Percentiles rank a stretch among this genome's conserved stretches.
Evolutionary conservation across 2,113 vertebrate species (phyloP).

Genomic region (Hydrochoerus hydrochaeris): DNA sequence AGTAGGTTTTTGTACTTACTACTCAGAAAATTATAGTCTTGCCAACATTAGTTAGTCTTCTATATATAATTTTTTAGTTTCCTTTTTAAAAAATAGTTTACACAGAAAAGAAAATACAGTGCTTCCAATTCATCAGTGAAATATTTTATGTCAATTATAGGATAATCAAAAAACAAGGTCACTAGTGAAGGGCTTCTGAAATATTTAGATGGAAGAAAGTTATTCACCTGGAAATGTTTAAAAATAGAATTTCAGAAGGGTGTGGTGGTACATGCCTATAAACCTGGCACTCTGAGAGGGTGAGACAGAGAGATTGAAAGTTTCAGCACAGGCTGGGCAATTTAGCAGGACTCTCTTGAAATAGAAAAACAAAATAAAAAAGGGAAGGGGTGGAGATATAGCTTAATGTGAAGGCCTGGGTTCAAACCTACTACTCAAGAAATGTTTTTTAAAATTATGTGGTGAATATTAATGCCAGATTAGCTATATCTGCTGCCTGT

Average conservation of each 20-base stretch:
- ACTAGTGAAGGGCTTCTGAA: constrained; percentile 17
- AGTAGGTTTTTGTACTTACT: neutral
- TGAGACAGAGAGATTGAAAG: neutral
- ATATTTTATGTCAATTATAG: constrained; percentile 33
- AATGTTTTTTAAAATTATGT: constrained; percentile 11
- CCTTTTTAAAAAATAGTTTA: neutral
- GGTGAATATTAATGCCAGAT: constrained; percentile 74
- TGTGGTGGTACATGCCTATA: neutral
- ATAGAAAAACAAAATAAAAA: neutral
- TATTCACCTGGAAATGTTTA: constrained; percentile 74
- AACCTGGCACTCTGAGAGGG: neutral
- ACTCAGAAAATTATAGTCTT: constrained; percentile 37
- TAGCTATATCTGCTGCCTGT: constrained; percentile 78
- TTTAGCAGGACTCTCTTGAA: neutral
- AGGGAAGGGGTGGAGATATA: neutral
- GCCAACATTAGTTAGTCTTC: neutral
- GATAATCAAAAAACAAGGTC: constrained; percentile 46
- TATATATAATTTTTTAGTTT: neutral
- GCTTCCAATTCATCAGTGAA: constrained; percentile 56
- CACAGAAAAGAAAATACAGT: constrained; percentile 62
- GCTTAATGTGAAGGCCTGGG: neutral
- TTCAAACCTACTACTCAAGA: neutral
- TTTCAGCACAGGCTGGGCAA: neutral
- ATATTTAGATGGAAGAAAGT: constrained; percentile 65
- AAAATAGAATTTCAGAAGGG: constrained; percentile 75